Evolutionary conservation across 2,113 vertebrate species (phyloP), one percentile per base, ranked within the genome.

Genomic region (Erpornis zantholeuca): DNA sequence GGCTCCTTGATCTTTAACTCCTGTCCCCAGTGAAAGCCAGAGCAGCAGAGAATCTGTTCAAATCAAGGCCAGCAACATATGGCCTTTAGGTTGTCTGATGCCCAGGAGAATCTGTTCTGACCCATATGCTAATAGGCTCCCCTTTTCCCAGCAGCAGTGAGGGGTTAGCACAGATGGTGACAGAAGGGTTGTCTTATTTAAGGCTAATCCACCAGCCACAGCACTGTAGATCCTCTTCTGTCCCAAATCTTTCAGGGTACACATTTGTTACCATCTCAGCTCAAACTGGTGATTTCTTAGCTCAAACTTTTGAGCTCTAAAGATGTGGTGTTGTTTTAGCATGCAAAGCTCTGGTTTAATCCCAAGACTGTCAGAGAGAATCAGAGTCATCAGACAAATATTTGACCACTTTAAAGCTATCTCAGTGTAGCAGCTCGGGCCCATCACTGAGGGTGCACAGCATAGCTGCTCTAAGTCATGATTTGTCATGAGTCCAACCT

Each of bases 21-120:
- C 82, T 49, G 36, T 90, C 86, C 69, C 77, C 60, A 88, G 86
- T 86, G 92, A 92, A 95, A 95, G 86, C 49, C 77, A 92, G 47
- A 91, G 64, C 38, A 75, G 64, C 88, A 88, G 42, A 86, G 77
- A 92, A 82, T 78, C 77, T 84, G 47, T 56, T 82, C 88, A 94
- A 88, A 63, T 28, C 42, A 81, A 47, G 42, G 52, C 52, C 63
- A 94, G 38, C 68, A 88, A 86, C 86, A 92, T 86, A 94, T 45
- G 80, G 90, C 45, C 64, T 75, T 70, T 36, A 93, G 78, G 61
- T 33, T 75, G 69, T 38, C 54, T n/a, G 54, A 86, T 90, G 63
- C 94, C 17, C 76, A 70, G 56, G 90, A 93, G 90, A 56, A 81
- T 83, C 56, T 86, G 60, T 70, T 78, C 65, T 95, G 85, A 66